Evolutionary conservation across 2,888 invertebrate genomes (phyloP), one percentile per base, ranked within the genome.

Genomic region (Agriopis leucophaearia): DNA sequence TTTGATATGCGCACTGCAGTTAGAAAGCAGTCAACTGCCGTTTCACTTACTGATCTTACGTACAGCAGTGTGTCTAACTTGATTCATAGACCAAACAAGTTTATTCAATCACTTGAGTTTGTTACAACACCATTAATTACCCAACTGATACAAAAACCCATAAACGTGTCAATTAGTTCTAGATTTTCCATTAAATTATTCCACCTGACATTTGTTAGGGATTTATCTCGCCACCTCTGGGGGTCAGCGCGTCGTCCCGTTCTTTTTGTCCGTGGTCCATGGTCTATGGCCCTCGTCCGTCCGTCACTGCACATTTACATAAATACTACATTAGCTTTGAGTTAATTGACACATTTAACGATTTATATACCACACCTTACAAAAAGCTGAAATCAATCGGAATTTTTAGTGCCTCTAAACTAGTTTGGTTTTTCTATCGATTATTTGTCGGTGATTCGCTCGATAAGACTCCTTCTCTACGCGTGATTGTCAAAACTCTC

Each of bases 271-370:
- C 27, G 5, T 27, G 27, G 27, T 88, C 82, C 81, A 79, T 81
- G 76, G 79, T 82, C 86, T 78, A 80, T 81, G 76, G 80, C 82
- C 50, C 57, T 40, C 67, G 66, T 68, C 61, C 55, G 84, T 81
- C 83, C 81, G 88, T 88, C 87, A 85, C 78, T 78, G 72, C 73
- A 72, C 79, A 92, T 94, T 92, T 86, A 90, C 93, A 94, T 94
- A 91, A 91, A 91, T 90, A 88, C 88, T 78, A 88, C 91, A 94
- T 94, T 92, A 91, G 83, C 84, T 80, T 80, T 87, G 89, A 90
- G 88, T 92, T 93, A 93, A 94, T 94, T 93, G 93, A 94, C 93
- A 91, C 89, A 88, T 92, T 87, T 86, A 84, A 89, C 87, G 92
- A 93, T 93, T 92, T 93, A 92, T 93, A 92, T 93, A 83, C 82